Evolutionary conservation across 2,888 invertebrate genomes (phyloP), one percentile per base, ranked within the genome.

Genomic region (Drosophila kokeensis): DNA sequence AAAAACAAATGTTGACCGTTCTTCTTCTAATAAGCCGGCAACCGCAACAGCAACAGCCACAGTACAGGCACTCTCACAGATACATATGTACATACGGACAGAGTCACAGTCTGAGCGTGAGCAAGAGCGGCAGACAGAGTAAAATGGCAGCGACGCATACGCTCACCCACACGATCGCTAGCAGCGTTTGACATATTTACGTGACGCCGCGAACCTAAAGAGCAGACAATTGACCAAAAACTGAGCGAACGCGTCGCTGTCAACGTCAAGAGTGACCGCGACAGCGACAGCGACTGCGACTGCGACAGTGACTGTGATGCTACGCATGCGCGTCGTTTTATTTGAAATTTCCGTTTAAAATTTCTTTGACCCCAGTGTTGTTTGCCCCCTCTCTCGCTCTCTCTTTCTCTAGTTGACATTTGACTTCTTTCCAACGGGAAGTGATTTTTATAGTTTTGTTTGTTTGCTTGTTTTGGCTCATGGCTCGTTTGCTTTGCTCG

Each of bases 1-100:
- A 72, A 89, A 85, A 89, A 85, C 89, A 89, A 84, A 84, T 87
- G 89, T 89, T 85, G 88, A 89, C 89, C 87, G 77, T 80, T 85
- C 78, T 73, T 79, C 76, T 70, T 79, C 79, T 73, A 79, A 79
- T 81, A 79, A 79, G 79, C 79, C 81, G 79, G 82, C 82, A 81
- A 74, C 75, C 77, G 65, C 71, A 74, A 72, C 30, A 59, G 34
- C 57, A 60, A 63, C 49, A 57, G 4, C 27, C n/a, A n/a, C n/a
- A n/a, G n/a, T n/a, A n/a, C 11, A 21, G 30, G 40, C 40, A 61
- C 45, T 32, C 57, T 34, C 63, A 24, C 54, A 59, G 34, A 48
- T 15, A 2, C 24, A 45, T 15, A 24, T 24, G 45, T 8, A 45
- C 38, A n/a, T 10, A 58, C 29, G 63, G 18, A 6, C 50, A 67